A percentile compares a stretch with the other conserved stretches of the same genome.
phyloP scores from a whole-genome alignment of 2,888 invertebrate species.

The Tuberolachnus salignus region DNA sequence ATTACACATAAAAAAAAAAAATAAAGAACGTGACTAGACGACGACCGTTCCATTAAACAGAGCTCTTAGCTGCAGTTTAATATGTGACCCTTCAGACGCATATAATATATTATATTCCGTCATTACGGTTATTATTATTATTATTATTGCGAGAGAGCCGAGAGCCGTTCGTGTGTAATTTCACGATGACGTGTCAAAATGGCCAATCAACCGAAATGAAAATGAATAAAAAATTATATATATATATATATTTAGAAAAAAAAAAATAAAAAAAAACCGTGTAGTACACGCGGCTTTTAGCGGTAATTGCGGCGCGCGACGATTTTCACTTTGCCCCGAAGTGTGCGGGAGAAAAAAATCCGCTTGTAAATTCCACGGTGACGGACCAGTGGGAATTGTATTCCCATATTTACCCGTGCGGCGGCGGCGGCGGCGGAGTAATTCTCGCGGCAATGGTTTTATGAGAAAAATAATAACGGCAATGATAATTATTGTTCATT shows the following conservation, averaged over 20 bases:
- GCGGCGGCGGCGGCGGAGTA: too few relatives aligned
- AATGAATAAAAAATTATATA: not conserved
- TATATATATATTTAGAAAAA: too few relatives aligned
- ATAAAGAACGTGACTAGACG: constrained; percentile 50
- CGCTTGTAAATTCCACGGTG: not conserved
- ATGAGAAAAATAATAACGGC: not conserved
- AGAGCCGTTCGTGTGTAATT: constrained; percentile 47
- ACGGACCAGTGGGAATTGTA: not conserved
- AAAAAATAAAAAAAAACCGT: constrained; percentile 30
- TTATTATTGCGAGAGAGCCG: constrained; percentile 35
- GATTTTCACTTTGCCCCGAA: constrained; percentile 45
- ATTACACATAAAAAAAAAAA: constrained; percentile 27
- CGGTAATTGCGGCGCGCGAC: constrained; percentile 50
- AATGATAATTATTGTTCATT: too few relatives aligned
- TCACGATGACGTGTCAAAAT: constrained; percentile 56
- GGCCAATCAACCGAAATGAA: constrained; percentile 29
- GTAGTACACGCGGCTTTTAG: constrained; percentile 51
- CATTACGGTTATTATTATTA: constrained; percentile 48
- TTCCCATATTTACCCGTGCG: not conserved
- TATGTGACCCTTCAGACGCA: constrained; percentile 16
- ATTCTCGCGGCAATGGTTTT: not conserved
- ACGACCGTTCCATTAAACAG: constrained; percentile 50
- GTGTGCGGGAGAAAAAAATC: not conserved
- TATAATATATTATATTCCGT: constrained; percentile 28
- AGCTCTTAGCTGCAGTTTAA: constrained; percentile 36